Conservation (phyloP, 1,140 invertebrate genomes). For the Lordiphosa stackelbergi region DNA sequence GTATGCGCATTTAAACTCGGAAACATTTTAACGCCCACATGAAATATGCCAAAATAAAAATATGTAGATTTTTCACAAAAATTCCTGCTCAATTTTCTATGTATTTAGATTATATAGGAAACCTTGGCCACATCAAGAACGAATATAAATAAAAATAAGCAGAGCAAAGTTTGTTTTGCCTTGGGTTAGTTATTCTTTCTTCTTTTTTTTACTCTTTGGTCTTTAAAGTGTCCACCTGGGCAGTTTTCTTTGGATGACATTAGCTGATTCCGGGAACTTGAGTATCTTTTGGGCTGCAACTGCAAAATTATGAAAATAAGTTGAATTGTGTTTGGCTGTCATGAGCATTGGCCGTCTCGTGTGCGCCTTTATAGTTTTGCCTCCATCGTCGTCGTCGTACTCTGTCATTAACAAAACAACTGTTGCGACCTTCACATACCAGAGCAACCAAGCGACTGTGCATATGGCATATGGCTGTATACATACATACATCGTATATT, state of each 20-base stretch:
- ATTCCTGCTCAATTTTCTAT: slow-evolving; percentile 54
- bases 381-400: slow-evolving; percentile 44
- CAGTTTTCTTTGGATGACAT: slow-evolving; percentile 50
- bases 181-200: slow-evolving; percentile 12
- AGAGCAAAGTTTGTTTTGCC: slow-evolving; percentile 49
- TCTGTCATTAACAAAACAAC: slow-evolving; percentile 77
- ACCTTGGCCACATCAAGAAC: slow-evolving; percentile 67
- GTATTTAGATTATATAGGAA: slow-evolving; percentile 29
- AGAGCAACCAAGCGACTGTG: slow-evolving; percentile 71
- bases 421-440: slow-evolving; percentile 77
- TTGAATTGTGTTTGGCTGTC: slow-evolving; percentile 9
- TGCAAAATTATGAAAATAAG: slow-evolving; percentile 7
- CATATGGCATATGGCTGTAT: slow-evolving; percentile 23
- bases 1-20: slow-evolving; percentile 70
- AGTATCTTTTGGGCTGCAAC: slow-evolving; percentile 6
- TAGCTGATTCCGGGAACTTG: slow-evolving; percentile 51
- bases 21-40: slow-evolving; percentile 67
- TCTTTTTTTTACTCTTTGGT: slow-evolving; percentile 18
- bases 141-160: slow-evolving; percentile 37
- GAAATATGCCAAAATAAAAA: slow-evolving; percentile 46
- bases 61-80: slow-evolving; percentile 38
- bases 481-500: slow-evolving; percentile 48
- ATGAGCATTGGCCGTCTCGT: slow-evolving; percentile 30
- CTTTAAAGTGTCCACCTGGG: slow-evolving; percentile 65
- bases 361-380: slow-evolving; percentile 28